phyloP scores from a whole-genome alignment of 2,888 invertebrate genomes.

The Netelia fuscicornis region DNA sequence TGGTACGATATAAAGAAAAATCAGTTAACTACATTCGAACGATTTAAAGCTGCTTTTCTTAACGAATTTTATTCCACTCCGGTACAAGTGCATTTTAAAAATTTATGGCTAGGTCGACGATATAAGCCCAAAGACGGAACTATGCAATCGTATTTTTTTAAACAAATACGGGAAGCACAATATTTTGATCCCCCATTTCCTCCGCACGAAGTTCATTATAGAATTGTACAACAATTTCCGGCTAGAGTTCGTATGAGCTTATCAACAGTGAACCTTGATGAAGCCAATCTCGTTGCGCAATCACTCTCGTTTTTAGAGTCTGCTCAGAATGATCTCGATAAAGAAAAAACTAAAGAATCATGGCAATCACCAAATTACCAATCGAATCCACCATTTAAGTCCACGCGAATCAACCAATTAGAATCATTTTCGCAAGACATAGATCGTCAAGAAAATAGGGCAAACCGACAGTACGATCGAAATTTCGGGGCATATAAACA shows the following conservation, averaged over 20 bases:
- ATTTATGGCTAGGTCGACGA: conserved; percentile 22
- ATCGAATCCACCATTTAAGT: neutral
- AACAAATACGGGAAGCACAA: conserved; percentile 40
- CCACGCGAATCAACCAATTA: conserved; percentile 10
- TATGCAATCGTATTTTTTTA: conserved; percentile 46
- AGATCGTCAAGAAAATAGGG: neutral
- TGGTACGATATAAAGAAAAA: conserved; percentile 42
- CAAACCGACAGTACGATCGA: neutral
- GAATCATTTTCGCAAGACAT: neutral
- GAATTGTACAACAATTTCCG: conserved; percentile 65
- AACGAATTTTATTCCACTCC: conserved; percentile 55
- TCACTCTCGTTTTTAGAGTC: conserved; percentile 57
- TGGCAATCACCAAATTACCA: neutral
- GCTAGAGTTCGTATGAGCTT: conserved; percentile 50
- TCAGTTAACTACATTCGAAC: conserved; percentile 19
- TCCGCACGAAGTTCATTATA: conserved; percentile 41
- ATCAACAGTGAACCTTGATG: conserved; percentile 49
- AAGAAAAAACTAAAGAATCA: conserved; percentile 30
- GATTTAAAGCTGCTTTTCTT: conserved; percentile 41
- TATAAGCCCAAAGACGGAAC: conserved; percentile 49
- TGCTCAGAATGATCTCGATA: conserved; percentile 16
- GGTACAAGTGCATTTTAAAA: conserved; percentile 43
- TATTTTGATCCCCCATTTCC: conserved; percentile 48
- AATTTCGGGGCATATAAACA: neutral
- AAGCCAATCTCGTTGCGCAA: conserved; percentile 53